Base-by-base conservation (phyloP, 1,140 invertebrate species). In the Drosophila micromelanica region DNA sequence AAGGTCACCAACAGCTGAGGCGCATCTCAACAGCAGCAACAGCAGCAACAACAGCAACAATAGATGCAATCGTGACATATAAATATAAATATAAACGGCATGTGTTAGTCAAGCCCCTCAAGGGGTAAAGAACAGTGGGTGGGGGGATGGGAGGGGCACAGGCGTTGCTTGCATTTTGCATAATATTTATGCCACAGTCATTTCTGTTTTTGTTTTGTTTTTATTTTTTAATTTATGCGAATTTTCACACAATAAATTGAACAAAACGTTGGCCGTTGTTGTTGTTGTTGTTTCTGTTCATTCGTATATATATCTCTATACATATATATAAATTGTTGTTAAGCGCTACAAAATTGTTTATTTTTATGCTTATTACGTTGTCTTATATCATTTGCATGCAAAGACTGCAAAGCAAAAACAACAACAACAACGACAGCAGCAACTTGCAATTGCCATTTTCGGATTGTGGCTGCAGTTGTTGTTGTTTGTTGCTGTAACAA, bases 161-260 rank as follows among this genome's bases (percentile, higher is more conserved):
- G 55, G 64, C 35, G 70, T 42, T 23, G 56, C 75, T 81, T 78
- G 75, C 78, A 87, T 76, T 87, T 89, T 87, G 82, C 84, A 87
- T 86, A 87, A 82, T 87, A 86, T 81, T 86, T 81, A 82, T 86
- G 82, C 82, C 78, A 74, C 75, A 73, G 67, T 81, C 73, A 74
- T 46, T 42, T 57, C 9, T n/a, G 20, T 40, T 42, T 51, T 55
- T 63, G 23, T 49, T 54, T 46, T 13, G 11, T 23, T 61, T 61
- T 56, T 57, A 12, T 48, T 72, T 60, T 45, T 80, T 87, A 87
- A 87, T 89, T 87, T 87, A 87, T 87, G 84, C 84, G 79, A 89
- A 72, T 87, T 87, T 87, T 87, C 84, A 87, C 84, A 87, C 84
- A 87, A 81, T 84, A 87, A 87, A 89, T 89, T 87, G 84, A 80